These are phyloP conservation scores for Antennarius maculatus DNA, from an alignment of 2,797 vertebrate genomes.

Conservation along the genomic window DNA sequence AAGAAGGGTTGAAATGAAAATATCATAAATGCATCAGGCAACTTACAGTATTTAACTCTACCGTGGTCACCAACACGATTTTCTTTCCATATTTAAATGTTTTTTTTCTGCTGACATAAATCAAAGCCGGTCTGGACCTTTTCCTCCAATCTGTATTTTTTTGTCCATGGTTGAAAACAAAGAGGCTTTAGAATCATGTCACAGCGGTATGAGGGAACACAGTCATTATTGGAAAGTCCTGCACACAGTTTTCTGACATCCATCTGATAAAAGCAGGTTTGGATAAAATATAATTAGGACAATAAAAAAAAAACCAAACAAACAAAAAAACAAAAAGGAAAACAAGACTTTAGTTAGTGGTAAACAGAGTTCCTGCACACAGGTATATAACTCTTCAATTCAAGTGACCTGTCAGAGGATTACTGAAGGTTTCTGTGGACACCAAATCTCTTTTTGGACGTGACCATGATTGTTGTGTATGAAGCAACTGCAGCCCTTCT, in stretches of 20 bases:
- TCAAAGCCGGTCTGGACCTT: constrained; percentile 45
- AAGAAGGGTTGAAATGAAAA: constrained; percentile 30
- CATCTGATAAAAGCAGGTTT: constrained; percentile 41
- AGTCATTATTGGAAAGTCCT: constrained; percentile 40
- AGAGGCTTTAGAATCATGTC: constrained; percentile 37
- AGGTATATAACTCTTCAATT: constrained; percentile 60
- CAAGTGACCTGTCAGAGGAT: constrained; percentile 47
- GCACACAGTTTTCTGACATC: constrained; percentile 46
- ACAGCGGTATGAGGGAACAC: constrained; percentile 47
- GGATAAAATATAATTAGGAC: constrained; percentile 47
- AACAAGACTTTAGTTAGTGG: constrained; percentile 54
- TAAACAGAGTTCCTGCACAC: constrained; percentile 51
- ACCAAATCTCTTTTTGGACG: constrained; percentile 27
- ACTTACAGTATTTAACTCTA: constrained; percentile 45
- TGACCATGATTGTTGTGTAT: constrained; percentile 24
- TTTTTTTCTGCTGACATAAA: constrained; percentile 24
- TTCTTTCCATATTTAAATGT: constrained; percentile 64
- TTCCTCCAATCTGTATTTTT: constrained; percentile 38
- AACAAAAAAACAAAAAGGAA: constrained; percentile 14
- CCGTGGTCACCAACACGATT: constrained; percentile 60
- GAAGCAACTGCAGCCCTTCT: constrained; percentile 40
- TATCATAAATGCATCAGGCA: constrained; percentile 68
- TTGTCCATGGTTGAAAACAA: constrained; percentile 42
- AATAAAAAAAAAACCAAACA: constrained; percentile 34
- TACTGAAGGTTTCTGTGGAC: constrained; percentile 38